Evolutionary conservation across 2,888 invertebrate species (phyloP).

Genomic region (Pollenia angustigena): DNA sequence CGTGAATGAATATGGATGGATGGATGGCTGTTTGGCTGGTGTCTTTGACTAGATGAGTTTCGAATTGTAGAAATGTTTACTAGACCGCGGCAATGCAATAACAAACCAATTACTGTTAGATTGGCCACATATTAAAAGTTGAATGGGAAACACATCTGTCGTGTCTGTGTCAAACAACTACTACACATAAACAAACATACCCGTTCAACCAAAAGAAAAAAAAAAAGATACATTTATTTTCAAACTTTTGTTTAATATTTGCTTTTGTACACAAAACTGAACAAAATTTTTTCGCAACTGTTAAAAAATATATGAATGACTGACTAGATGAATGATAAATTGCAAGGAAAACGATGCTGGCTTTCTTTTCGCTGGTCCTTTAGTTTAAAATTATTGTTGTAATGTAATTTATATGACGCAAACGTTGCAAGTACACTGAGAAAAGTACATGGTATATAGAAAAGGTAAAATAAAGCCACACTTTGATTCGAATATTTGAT

Average conservation of each 20-base stretch:
- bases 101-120: slow-evolving; percentile 84
- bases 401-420: slow-evolving; percentile 40
- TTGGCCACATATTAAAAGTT: slow-evolving; percentile 84
- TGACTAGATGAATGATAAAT: slow-evolving; percentile 49
- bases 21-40: slow-evolving; percentile 3
- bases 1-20: slow-evolving; percentile 44
- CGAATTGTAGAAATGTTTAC: slow-evolving; percentile 69
- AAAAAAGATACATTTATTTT: slow-evolving; percentile 44
- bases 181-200: slow-evolving; percentile 43
- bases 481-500: too few relatives aligned
- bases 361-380: slow-evolving; percentile 33
- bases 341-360: slow-evolving; percentile 45
- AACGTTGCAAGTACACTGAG: neutral
- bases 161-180: slow-evolving; percentile 77
- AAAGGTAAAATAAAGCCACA: neutral
- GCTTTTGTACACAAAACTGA: slow-evolving; percentile 64
- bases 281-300: slow-evolving; percentile 75
- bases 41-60: slow-evolving; percentile 54
- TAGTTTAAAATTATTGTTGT: slow-evolving; percentile 37
- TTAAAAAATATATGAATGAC: slow-evolving; percentile 64
- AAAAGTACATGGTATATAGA: neutral
- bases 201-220: slow-evolving; percentile 5
- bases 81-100: slow-evolving; percentile 78
- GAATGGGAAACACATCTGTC: slow-evolving; percentile 85
- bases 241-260: slow-evolving; percentile 45